Conservation (phyloP, 2,113 vertebrate genomes). For the Rafetus swinhoei region DNA sequence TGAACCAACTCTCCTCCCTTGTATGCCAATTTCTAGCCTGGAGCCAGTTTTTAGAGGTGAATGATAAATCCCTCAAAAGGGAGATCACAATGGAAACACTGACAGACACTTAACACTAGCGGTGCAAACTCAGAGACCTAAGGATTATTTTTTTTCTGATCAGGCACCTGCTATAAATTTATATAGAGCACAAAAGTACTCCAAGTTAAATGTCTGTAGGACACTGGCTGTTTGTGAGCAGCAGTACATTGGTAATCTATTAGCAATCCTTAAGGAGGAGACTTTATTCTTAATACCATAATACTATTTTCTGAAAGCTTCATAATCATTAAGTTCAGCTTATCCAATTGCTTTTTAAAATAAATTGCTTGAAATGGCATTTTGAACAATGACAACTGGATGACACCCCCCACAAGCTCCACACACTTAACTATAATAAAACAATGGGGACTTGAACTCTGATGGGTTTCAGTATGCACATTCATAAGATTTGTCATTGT, state of each 20-base stretch:
- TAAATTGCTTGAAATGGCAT: conserved; percentile 53
- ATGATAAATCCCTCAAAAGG: conserved; percentile 77
- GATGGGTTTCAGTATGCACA: conserved; percentile 58
- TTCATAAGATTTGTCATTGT: conserved; percentile 70
- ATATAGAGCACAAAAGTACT: neutral
- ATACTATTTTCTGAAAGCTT: conserved; percentile 22
- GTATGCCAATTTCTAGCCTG: conserved; percentile 71
- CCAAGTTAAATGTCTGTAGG: neutral
- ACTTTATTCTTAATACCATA: neutral
- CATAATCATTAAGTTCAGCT: neutral
- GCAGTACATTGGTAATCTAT: conserved; percentile 27
- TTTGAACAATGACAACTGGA: conserved; percentile 56
- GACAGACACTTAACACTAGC: conserved; percentile 67
- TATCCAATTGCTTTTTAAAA: conserved; percentile 32
- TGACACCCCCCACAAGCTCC: conserved; percentile 37
- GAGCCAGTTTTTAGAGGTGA: conserved; percentile 76
- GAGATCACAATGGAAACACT: conserved; percentile 67
- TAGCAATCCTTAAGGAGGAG: neutral
- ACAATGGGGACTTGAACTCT: conserved; percentile 60
- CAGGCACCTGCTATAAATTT: neutral
- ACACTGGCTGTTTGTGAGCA: conserved; percentile 24
- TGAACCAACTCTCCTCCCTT: conserved; percentile 67
- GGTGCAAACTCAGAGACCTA: conserved; percentile 43
- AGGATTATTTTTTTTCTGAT: neutral
- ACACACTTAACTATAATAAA: conserved; percentile 42